Evolutionary conservation across 2,888 invertebrate species (phyloP).

Genomic region (Argyresthia goedartella): DNA sequence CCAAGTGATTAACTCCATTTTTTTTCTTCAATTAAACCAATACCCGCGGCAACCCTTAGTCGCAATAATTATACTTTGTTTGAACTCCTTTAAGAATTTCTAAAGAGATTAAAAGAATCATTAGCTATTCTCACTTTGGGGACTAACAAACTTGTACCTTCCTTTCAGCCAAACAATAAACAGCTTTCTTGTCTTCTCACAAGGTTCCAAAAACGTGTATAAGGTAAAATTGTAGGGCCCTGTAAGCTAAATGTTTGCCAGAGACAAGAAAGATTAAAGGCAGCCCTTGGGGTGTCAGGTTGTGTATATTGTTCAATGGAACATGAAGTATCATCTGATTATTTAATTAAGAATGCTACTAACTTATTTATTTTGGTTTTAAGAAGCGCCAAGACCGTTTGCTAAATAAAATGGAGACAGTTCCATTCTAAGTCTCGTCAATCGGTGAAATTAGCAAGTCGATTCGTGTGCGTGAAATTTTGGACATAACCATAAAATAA

Average conservation of each 20-base stretch:
- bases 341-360: slow-evolving; percentile 2
- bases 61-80: slow-evolving; percentile 28
- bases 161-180: not conserved
- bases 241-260: slow-evolving; percentile 19
- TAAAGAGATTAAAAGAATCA: slow-evolving; percentile 63
- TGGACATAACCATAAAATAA: no score
- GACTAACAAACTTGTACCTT: slow-evolving; percentile 3
- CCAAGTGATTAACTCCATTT: no score
- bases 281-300: slow-evolving; percentile 27
- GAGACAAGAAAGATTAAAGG: slow-evolving; percentile 59
- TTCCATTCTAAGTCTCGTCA: no score
- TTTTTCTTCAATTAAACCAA: not conserved
- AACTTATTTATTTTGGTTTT: not conserved
- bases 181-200: not conserved
- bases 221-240: not conserved
- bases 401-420: no score
- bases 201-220: not conserved
- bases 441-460: no score
- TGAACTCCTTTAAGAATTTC: slow-evolving; percentile 56
- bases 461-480: no score
- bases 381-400: no score
- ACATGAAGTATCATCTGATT: slow-evolving; percentile 1
- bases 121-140: slow-evolving; percentile 57
- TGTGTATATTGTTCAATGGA: slow-evolving; percentile 4
- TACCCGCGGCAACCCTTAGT: not conserved